A percentile compares a stretch with the other conserved stretches of the same genome.
phyloP scores from a whole-genome alignment of 2,888 invertebrate genomes.

The Mythimna loreyi region DNA sequence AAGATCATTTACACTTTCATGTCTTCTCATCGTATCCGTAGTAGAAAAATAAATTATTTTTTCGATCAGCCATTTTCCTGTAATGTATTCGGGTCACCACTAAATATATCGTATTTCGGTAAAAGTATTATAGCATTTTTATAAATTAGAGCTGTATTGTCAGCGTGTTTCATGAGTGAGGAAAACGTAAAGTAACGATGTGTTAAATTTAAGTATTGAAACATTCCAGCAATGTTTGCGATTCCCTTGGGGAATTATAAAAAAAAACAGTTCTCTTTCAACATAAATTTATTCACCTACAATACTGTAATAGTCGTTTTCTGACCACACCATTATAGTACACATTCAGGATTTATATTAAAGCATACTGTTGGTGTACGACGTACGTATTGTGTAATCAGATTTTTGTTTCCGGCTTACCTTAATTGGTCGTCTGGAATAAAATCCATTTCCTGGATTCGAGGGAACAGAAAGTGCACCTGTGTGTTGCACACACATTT shows the following conservation, averaged over 20 bases:
- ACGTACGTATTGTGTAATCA: neutral
- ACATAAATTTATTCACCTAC: neutral
- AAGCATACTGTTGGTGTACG: neutral
- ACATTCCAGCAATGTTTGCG: constrained; percentile 27
- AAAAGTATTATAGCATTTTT: neutral
- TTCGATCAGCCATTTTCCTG: neutral
- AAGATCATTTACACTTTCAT: constrained; percentile 19
- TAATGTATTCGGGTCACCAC: constrained; percentile 20
- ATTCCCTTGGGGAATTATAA: neutral
- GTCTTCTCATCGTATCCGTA: neutral
- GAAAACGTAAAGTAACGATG: neutral
- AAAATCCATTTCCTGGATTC: neutral
- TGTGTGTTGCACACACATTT: neutral
- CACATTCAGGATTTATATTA: neutral
- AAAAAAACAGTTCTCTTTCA: too few relatives aligned
- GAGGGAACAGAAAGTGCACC: neutral
- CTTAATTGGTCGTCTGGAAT: neutral
- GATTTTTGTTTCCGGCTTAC: neutral
- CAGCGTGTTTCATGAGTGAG: neutral
- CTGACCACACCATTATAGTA: neutral
- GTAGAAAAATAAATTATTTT: neutral
- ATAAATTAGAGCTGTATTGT: neutral
- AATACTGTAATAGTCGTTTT: constrained; percentile 2
- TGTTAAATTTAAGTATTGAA: neutral
- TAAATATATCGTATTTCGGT: constrained; percentile 8